phyloP scores from a whole-genome alignment of 1,140 invertebrate genomes.

The Trachymyrmex cornetzi region DNA sequence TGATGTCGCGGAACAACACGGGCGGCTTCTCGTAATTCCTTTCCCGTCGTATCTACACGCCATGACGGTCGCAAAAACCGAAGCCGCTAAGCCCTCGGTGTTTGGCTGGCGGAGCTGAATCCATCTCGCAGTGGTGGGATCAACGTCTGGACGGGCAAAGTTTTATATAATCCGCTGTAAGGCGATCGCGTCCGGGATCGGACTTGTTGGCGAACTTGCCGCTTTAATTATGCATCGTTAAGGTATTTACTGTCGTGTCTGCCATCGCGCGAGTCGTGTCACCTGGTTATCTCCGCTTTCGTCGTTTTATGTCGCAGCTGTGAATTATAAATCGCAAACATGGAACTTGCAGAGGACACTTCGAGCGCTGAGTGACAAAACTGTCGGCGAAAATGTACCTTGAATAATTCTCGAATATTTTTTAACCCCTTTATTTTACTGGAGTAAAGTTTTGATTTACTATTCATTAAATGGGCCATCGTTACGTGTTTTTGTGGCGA shows the following conservation, averaged over 20 bases:
- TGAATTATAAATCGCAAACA: conserved; percentile 7
- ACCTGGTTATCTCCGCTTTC: not conserved
- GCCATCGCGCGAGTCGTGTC: not conserved
- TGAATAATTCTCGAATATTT: not conserved
- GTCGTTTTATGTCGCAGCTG: not conserved
- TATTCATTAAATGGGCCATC: not conserved
- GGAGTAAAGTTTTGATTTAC: not conserved
- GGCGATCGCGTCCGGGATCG: conserved; percentile 34
- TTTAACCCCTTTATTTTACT: not conserved
- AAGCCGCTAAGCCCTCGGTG: conserved; percentile 23
- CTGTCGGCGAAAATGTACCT: not conserved
- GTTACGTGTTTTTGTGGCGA: conserved; percentile 5
- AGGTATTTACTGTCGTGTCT: conserved; percentile 1
- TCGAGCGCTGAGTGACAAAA: not conserved
- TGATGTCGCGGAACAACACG: conserved; percentile 12
- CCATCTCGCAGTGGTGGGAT: conserved; percentile 46
- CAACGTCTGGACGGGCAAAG: conserved; percentile 50
- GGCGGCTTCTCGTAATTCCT: conserved; percentile 30
- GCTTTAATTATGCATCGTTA: conserved; percentile 55
- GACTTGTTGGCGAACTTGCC: conserved; percentile 19
- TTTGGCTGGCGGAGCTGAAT: conserved; percentile 14
- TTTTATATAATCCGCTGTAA: conserved; percentile 60
- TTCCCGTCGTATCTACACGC: conserved; percentile 22
- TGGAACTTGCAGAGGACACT: not conserved
- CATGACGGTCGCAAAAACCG: conserved; percentile 32